Evolutionary conservation across 2,113 vertebrate species (phyloP), one percentile per base, ranked within the genome.

Genomic region (Amblyopsis rosae): DNA sequence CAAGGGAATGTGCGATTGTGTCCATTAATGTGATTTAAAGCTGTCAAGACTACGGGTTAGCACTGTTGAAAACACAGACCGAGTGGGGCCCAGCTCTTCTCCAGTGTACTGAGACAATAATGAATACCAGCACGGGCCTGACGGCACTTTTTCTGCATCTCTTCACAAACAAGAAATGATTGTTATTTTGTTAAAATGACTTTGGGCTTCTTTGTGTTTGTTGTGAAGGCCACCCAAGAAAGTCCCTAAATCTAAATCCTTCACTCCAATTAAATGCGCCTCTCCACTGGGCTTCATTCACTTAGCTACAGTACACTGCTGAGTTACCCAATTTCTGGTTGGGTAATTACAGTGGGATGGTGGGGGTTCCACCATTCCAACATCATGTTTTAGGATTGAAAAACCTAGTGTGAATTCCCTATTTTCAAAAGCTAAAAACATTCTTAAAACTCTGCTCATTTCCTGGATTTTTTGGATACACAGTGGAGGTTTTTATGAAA

Each of bases 1-100:
- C 74, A 82, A 69, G 55, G 49, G 70, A 86, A 82, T 86, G 75
- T 62, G 62, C 76, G 61, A 68, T 68, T 73, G 62, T 81, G 75
- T 83, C 79, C 79, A 80, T 81, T 69, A 85, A 65, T 80, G 69
- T 68, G 77, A 88, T 87, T 82, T 83, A 87, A 81, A 66, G 51
- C 82, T 86, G 81, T 90, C 89, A 82, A 72, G 69, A 80, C 46
- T 48, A 19, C 84, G 69, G 69, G 76, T 85, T 75, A 73, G 69
- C 56, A 32, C 65, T 73, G 59, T 81, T 82, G 65, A 80, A 86
- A 86, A 77, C 57, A 46, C 72, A 80, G 65, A 1, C 75, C 60
- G 78, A 78, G 68, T 65, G n/a, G 49, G 48, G 64, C 50, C 48
- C 63, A 35, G 49, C 64, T 79, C 59, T 71, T 83, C 72, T 51